A percentile compares a stretch with the other conserved stretches of the same genome.
Conservation (phyloP, 2,797 vertebrate genomes). For the Garrulus glandarius region DNA sequence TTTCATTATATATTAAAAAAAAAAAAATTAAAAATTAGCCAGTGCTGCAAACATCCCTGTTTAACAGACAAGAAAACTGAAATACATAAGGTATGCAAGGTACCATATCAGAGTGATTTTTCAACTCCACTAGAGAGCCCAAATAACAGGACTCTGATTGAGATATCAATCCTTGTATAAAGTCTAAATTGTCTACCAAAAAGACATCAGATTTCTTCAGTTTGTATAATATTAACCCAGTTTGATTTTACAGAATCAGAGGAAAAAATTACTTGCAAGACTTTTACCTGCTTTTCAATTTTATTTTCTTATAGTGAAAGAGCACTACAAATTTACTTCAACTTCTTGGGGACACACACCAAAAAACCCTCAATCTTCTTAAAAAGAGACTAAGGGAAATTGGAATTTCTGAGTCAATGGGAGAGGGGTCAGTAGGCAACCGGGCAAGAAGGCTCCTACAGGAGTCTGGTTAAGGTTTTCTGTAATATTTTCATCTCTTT, state of each 20-base stretch:
- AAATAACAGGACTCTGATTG: background rate
- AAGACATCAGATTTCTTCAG: background rate
- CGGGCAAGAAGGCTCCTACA: background rate
- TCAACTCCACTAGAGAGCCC: background rate
- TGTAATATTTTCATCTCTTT: background rate
- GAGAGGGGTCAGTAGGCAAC: background rate
- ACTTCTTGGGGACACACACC: fast-evolving
- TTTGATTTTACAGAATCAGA: background rate
- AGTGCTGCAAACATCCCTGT: background rate
- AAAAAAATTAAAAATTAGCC: background rate
- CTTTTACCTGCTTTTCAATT: background rate
- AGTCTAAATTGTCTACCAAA: background rate
- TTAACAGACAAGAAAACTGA: background rate
- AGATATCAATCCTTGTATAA: background rate
- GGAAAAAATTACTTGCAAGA: background rate
- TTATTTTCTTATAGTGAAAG: background rate
- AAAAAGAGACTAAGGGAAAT: background rate
- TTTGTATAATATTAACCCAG: background rate
- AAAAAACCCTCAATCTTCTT: background rate
- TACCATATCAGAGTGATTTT: background rate
- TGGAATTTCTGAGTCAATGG: background rate
- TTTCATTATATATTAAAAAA: background rate
- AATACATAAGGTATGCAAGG: background rate
- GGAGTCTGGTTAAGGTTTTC: background rate
- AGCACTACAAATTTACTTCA: background rate